phyloP scores from a whole-genome alignment of 2,888 invertebrate genomes.

The Drosophila limbata region DNA sequence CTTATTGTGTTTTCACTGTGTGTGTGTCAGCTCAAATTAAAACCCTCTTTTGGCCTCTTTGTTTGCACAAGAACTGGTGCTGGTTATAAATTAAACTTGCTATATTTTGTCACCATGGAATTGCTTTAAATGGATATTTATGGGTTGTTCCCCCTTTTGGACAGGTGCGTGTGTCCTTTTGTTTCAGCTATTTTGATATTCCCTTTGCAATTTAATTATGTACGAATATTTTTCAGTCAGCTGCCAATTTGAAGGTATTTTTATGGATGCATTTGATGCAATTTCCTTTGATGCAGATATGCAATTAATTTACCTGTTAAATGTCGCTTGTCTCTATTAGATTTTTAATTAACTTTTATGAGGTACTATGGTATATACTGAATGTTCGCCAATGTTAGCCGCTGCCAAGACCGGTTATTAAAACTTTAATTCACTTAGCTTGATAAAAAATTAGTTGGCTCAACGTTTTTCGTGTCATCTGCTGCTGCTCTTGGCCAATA shows the following conservation, averaged over 20 bases:
- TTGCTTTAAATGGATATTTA: constrained; percentile 75
- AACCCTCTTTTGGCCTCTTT: constrained; percentile 61
- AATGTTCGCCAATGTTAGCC: constrained; percentile 9
- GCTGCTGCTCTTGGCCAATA: constrained; percentile 47
- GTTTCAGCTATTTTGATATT: constrained; percentile 25
- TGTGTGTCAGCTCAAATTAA: constrained; percentile 59
- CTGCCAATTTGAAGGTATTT: constrained; percentile 20
- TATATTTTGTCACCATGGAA: constrained; percentile 75
- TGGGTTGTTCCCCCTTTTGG: constrained; percentile 38
- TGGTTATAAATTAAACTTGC: constrained; percentile 74
- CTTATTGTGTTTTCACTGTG: constrained; percentile 18
- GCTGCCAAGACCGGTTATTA: constrained; percentile 62
- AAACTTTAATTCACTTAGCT: constrained; percentile 76
- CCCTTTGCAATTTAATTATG: constrained; percentile 41
- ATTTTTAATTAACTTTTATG: constrained; percentile 70
- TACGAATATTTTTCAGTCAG: constrained; percentile 11
- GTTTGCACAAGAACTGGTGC: constrained; percentile 61
- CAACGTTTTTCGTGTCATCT: constrained; percentile 64
- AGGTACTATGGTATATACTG: constrained; percentile 1
- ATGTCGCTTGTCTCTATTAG: constrained; percentile 43
- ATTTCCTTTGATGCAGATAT: constrained; percentile 48
- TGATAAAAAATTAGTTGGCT: constrained; percentile 54
- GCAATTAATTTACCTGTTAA: constrained; percentile 43
- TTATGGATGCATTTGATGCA: constrained; percentile 13
- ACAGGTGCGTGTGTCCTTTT: constrained; percentile 30